Percentiles rank a stretch among this genome's conserved stretches.
Evolutionary conservation across 1,140 invertebrate genomes (phyloP).

Genomic region (Drosophila nikananu): DNA sequence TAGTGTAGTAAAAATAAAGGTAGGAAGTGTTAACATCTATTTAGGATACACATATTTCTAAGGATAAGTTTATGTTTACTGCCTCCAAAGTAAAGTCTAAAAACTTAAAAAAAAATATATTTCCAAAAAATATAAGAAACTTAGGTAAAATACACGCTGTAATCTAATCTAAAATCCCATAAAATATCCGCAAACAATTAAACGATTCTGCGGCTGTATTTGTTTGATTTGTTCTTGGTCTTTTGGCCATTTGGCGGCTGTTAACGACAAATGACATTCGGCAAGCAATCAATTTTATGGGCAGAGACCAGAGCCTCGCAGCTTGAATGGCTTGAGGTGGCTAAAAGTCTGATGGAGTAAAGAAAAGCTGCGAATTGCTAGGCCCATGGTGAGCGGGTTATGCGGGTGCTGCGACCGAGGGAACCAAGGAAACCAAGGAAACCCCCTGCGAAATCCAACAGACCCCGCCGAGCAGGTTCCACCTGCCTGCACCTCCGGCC

Average conservation of each 20-base stretch:
- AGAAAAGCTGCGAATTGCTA: neutral
- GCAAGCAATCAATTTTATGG: constrained; percentile 76
- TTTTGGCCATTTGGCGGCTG: constrained; percentile 58
- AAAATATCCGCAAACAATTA: constrained; percentile 4
- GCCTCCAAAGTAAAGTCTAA: no score
- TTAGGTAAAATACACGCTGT: no score
- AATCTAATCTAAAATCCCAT: constrained; percentile 3
- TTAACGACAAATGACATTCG: constrained; percentile 82
- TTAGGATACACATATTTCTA: no score
- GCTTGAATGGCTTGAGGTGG: constrained; percentile 56
- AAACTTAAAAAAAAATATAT: no score
- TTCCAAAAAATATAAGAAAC: no score
- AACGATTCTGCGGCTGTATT: constrained; percentile 35
- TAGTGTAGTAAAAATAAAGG: no score
- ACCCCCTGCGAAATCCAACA: neutral
- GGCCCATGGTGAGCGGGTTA: constrained; percentile 35
- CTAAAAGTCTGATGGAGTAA: constrained; percentile 21
- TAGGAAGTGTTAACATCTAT: no score
- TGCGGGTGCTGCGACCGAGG: constrained; percentile 58
- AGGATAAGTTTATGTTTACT: no score
- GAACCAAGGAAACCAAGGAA: constrained; percentile 7
- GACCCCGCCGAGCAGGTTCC: constrained; percentile 71
- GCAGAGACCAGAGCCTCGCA: constrained; percentile 30
- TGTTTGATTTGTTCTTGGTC: constrained; percentile 29
- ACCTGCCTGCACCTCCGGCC: constrained; percentile 28